phyloP scores from a whole-genome alignment of 1,140 invertebrate species.

The Lycorma delicatula region DNA sequence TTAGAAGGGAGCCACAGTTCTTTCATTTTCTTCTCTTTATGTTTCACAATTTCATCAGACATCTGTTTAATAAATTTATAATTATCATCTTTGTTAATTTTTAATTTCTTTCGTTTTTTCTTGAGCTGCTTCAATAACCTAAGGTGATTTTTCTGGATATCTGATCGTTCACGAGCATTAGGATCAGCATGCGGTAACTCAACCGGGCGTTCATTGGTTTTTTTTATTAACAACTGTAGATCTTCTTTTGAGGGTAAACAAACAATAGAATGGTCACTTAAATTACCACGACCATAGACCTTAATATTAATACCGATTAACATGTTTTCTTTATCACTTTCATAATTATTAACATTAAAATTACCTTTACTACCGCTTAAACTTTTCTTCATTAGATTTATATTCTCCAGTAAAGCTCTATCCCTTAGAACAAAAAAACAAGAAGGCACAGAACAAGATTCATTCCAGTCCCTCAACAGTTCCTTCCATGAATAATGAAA shows the following conservation, averaged over 20 bases:
- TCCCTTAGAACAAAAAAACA: constrained; percentile 18
- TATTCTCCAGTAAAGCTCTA: not conserved
- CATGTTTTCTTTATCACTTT: constrained; percentile 1
- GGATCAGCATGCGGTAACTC: constrained; percentile 23
- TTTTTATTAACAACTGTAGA: not conserved
- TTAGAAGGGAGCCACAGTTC: constrained; percentile 55
- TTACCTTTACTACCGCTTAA: not conserved
- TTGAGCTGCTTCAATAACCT: constrained; percentile 48
- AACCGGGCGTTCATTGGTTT: constrained; percentile 10
- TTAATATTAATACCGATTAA: constrained; percentile 28
- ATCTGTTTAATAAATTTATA: constrained; percentile 17
- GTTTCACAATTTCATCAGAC: constrained; percentile 34
- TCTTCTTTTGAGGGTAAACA: constrained; percentile 23
- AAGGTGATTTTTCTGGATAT: constrained; percentile 47
- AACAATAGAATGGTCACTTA: constrained; percentile 25
- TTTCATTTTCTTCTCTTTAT: constrained; percentile 52
- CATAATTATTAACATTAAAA: not conserved
- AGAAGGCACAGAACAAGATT: not conserved
- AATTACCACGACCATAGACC: constrained; percentile 22
- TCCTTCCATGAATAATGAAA: constrained; percentile 65
- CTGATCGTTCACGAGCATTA: constrained; percentile 44
- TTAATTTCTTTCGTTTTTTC: constrained; percentile 44
- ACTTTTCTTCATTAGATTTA: constrained; percentile 6
- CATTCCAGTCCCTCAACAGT: constrained; percentile 59
- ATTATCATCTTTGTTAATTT: constrained; percentile 34